Evolutionary conservation across 2,797 vertebrate species (phyloP).

Genomic region (Eurystomus glaucurus): DNA sequence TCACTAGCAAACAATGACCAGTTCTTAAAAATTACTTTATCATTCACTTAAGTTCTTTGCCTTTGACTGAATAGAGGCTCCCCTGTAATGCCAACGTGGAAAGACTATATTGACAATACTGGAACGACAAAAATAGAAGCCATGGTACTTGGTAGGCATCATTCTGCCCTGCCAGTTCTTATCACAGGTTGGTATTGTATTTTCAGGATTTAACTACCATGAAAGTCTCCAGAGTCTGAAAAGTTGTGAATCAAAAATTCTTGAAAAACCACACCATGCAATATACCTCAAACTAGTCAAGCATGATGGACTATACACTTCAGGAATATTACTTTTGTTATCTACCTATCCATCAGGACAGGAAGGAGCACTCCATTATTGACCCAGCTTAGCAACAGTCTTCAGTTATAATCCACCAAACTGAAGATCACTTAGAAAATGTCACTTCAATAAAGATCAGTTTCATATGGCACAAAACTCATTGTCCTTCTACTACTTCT

Average conservation of each 20-base stretch:
- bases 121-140: not conserved
- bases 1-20: rapidly evolving
- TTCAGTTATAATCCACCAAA: not conserved
- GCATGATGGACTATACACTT: not conserved
- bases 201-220: too few species aligned
- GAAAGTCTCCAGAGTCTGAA: not conserved
- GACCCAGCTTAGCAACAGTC: not conserved
- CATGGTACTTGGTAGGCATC: not conserved
- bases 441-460: not conserved
- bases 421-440: not conserved
- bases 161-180: not conserved
- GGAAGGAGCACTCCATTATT: not conserved
- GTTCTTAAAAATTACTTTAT: not conserved
- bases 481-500: not conserved
- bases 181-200: not conserved
- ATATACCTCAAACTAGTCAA: not conserved
- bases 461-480: not conserved
- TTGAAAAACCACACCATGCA: not conserved
- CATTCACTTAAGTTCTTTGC: not conserved
- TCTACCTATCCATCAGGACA: not conserved
- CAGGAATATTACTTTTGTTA: not conserved
- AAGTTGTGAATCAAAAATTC: not conserved
- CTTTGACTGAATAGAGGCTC: not conserved
- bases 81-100: not conserved
- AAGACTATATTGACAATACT: not conserved